Evolutionary conservation across 2,797 vertebrate species (phyloP).

Genomic region (Pterois miles): DNA sequence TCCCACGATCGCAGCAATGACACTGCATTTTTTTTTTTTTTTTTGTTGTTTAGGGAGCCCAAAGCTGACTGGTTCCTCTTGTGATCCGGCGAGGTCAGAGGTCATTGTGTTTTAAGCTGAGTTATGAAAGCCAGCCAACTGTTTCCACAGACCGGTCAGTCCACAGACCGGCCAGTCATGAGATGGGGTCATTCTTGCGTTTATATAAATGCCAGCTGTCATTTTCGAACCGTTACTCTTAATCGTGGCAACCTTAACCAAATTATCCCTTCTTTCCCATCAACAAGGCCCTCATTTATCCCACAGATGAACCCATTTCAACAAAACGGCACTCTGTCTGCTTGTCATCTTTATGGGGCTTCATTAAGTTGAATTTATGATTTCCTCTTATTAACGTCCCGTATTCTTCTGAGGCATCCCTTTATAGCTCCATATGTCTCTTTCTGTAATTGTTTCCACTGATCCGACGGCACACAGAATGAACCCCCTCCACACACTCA

Average conservation of each 20-base stretch:
- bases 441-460: constrained; percentile 37
- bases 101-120: constrained; percentile 44
- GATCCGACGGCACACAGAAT: constrained; percentile 4
- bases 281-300: constrained; percentile 83
- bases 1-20: constrained; percentile 52
- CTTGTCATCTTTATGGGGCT: constrained; percentile 46
- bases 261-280: constrained; percentile 80
- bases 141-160: constrained; percentile 13
- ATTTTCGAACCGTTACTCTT: constrained; percentile 45
- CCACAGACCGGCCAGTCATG: constrained; percentile 8
- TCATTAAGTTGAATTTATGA: constrained; percentile 58
- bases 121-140: constrained; percentile 33
- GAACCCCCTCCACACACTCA: constrained; percentile 34
- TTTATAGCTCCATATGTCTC: constrained; percentile 28
- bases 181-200: constrained; percentile 16
- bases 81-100: constrained; percentile 37
- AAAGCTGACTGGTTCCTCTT: constrained; percentile 19
- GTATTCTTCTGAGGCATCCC: constrained; percentile 23
- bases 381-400: constrained; percentile 54
- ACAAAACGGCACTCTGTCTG: constrained; percentile 16
- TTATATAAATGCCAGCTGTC: constrained; percentile 12
- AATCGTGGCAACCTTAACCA: constrained; percentile 41
- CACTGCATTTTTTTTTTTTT: constrained; percentile 26
- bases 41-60: not conserved
- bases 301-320: constrained; percentile 81